Base-by-base conservation (phyloP, 2,113 vertebrate genomes). In the Sylvia atricapilla region DNA sequence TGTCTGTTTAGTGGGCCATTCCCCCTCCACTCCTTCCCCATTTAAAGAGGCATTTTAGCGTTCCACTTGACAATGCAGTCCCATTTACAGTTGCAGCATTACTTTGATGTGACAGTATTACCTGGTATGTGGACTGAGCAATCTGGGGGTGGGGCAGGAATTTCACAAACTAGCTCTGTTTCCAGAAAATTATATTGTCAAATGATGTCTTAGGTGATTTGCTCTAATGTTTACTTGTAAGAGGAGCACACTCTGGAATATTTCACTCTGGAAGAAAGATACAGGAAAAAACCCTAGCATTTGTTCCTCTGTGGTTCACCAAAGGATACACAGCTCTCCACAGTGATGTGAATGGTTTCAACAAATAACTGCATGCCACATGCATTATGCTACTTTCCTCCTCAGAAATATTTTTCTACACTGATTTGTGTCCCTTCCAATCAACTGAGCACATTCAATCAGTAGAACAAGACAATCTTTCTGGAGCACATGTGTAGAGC, bases 51-150 rank as follows among this genome's bases (percentile, higher is more conserved):
- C 86, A 44, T 31, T 89, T 88, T 74, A 74, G 68, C 52, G 52
- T 93, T 92, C 68, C 73, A 60, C 24, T 78, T 87, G 93, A 59
- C 68, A 92, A 14, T 21, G 47, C 63, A 86, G 55, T 67, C 39
- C 83, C 44, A 89, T 89, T 92, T 87, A 19, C 11, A 89, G 56
- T 56, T 92, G 72, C 68, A 92, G 86, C 68, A 89, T 84, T 56
- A 10, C 83, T 93, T 96, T 93, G 89, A 92, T 93, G 93, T 94
- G 79, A 43, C 27, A 25, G 60, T 53, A 31, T 67, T 92, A 50
- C 20, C 3, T 77, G 88, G 92, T 93, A 74, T 69, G 85, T 86
- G 80, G 30, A 76, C 68, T 80, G 75, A 94, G 86, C 68, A 78
- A 84, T 59, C 75, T 94, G 88, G 72, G 53, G 72, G 86, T 67